Percentiles rank a stretch among this genome's conserved stretches.
Conservation (phyloP, 2,797 vertebrate genomes). For the Oreochromis mossambicus region DNA sequence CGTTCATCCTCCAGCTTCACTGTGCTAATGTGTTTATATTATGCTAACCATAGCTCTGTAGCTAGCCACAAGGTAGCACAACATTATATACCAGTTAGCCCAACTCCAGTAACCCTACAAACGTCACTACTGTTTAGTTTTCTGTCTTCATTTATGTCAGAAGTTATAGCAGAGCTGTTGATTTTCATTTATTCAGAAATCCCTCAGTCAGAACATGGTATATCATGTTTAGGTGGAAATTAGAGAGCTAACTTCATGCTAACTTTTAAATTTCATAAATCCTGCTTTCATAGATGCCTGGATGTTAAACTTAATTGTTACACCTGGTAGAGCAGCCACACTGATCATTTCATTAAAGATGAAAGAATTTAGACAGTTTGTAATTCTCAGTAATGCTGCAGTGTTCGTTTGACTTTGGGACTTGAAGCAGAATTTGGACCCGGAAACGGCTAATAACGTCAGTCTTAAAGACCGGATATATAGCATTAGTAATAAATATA, state of each 20-base stretch:
- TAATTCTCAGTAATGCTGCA: not conserved
- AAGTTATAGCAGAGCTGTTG: not conserved
- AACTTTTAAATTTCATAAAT: not conserved
- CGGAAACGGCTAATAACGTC: not conserved
- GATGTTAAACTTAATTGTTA: not conserved
- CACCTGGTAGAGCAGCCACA: not conserved
- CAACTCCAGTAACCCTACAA: not conserved
- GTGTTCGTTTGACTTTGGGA: not conserved
- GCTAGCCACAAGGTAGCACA: not conserved
- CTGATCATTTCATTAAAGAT: not conserved
- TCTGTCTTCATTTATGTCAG: not conserved
- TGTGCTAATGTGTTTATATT: not conserved
- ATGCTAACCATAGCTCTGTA: not conserved
- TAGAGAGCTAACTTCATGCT: fast-evolving
- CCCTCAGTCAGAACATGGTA: not conserved
- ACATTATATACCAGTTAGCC: not conserved
- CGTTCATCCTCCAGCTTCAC: fast-evolving
- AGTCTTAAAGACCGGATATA: not conserved
- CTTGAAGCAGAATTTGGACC: not conserved
- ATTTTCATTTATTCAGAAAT: not conserved
- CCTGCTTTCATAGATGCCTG: not conserved
- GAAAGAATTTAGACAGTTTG: not conserved
- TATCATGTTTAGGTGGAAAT: not conserved
- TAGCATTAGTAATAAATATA: not conserved
- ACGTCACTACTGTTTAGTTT: not conserved